Percentiles rank a stretch among this genome's conserved stretches.
These are phyloP conservation scores for Cuniculus paca DNA, from an alignment of 2,797 vertebrate genomes.

Conservation along the genomic window DNA sequence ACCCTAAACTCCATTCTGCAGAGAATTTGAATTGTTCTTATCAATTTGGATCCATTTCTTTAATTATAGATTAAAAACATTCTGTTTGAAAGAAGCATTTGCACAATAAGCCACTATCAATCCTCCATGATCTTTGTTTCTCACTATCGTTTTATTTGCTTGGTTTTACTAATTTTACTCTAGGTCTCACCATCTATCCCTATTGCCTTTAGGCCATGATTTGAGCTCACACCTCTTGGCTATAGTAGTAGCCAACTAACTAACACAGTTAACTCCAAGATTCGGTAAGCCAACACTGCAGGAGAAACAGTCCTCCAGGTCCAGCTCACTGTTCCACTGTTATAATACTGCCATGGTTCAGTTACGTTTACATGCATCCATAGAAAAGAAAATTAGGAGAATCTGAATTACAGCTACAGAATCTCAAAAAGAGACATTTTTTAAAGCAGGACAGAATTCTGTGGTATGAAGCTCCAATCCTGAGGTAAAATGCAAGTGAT, in stretches of 20 bases:
- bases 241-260: no score
- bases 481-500: neutral
- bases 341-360: neutral
- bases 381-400: neutral
- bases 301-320: no score
- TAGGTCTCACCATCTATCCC: fast-evolving
- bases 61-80: neutral
- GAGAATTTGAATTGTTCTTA: neutral
- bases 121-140: neutral
- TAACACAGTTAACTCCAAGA: neutral
- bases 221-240: neutral
- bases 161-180: neutral
- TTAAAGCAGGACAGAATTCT: neutral
- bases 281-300: neutral
- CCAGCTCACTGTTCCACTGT: neutral
- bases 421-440: neutral
- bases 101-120: neutral
- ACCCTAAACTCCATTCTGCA: no score
- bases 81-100: neutral
- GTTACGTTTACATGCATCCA: neutral
- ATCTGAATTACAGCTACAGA: neutral
- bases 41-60: neutral
- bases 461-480: neutral
- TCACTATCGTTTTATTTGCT: neutral
- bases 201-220: neutral